Base-by-base conservation (phyloP, 2,888 invertebrate genomes). In the Synergus umbraculus region DNA sequence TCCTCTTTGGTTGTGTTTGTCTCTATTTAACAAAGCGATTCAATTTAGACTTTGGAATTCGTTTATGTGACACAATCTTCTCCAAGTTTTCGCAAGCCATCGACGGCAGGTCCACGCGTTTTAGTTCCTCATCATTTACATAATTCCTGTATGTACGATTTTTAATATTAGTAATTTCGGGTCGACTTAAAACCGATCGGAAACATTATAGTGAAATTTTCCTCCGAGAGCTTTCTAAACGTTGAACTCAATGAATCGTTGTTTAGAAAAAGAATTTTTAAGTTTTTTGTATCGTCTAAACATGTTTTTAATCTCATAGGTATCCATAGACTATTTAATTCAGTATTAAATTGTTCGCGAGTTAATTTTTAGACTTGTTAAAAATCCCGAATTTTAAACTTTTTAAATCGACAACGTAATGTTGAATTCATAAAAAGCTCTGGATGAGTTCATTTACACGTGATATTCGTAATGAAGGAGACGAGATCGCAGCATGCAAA, bases 61-160 rank as follows among this genome's bases (percentile, higher is more conserved):
- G 73, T 73, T 49, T 37, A 54, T 73, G 29, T 37, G n/a, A n/a
- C 29, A 37, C 29, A 73, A 73, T 73, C 73, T 73, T 73, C 73
- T 73, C 73, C 73, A 37, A 73, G n/a, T 73, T 54, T 73, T 73
- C 73, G 49, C 49, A 49, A 73, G 63, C 84, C 85, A 82, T 85
- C 85, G 85, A 84, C 85, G 85, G 85, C 85, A 85, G 85, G 85
- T 85, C 83, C 76, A 78, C 65, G 78, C 76, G 67, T 58, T 83
- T 84, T 76, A 78, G 76, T 84, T 79, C 79, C 67, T 22, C 78
- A 37, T 7, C n/a, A n/a, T 37, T 60, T 13, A 60, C 5, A 60
- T 12, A 22, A 12, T 22, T 22, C 29, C 49, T 73, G n/a, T 73
- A 13, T 10, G 15, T 54, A 41, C 54, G 73, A 37, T 54, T 73